A percentile compares a stretch with the other conserved stretches of the same genome.
Conservation (phyloP, 2,888 invertebrate species). For the Vannuccia rotundouncinata region DNA sequence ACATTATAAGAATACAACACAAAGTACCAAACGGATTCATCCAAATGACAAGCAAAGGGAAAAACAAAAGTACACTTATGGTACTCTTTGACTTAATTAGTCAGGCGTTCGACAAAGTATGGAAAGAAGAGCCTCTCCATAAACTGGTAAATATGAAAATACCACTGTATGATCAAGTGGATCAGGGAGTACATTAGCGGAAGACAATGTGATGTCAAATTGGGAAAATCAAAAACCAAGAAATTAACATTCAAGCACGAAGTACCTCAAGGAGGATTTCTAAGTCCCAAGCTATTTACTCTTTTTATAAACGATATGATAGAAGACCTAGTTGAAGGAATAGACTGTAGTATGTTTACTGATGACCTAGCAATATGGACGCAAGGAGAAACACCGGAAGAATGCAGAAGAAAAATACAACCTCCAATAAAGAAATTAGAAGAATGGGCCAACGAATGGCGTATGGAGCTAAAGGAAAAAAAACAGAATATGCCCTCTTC, state of each 20-base stretch:
- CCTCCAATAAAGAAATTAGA: not conserved
- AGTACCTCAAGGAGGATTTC: not conserved
- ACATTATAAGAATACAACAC: constrained; percentile 1
- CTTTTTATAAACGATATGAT: constrained; percentile 7
- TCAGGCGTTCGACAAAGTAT: constrained; percentile 22
- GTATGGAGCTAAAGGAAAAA: constrained; percentile 12
- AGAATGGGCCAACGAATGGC: not conserved
- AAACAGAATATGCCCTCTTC: constrained; percentile 9
- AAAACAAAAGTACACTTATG: constrained; percentile 21
- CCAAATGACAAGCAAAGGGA: not conserved
- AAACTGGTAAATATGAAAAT: not conserved
- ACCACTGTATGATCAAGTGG: not conserved
- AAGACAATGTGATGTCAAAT: not conserved
- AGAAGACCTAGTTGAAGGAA: not conserved
- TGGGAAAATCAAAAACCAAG: not conserved
- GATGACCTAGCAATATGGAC: constrained; percentile 9
- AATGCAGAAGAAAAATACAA: not conserved
- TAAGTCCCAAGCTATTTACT: not conserved
- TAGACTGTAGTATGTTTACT: not conserved
- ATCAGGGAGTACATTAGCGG: not conserved
- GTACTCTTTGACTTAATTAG: constrained; percentile 1
- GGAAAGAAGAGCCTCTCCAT: not conserved
- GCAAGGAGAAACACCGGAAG: not conserved
- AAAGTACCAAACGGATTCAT: constrained; percentile 27
- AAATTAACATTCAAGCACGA: not conserved